phyloP scores from a whole-genome alignment of 1,140 invertebrate species.

The Yoshiicerus persimilis region DNA sequence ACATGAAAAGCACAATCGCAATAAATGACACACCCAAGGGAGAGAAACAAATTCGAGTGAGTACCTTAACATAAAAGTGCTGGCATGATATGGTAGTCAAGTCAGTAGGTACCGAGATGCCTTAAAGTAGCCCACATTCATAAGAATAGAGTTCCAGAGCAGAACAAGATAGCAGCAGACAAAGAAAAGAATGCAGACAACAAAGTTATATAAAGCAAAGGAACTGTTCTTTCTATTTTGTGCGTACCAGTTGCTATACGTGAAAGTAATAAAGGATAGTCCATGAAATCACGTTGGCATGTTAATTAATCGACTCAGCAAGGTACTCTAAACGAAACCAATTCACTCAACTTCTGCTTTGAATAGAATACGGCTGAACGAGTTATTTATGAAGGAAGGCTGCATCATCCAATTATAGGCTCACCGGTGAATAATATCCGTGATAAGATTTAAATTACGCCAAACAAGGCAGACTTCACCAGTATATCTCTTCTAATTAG shows the following conservation, averaged over 20 bases:
- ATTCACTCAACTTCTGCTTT: not conserved
- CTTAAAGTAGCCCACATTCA: too few species aligned
- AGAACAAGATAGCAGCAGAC: not conserved
- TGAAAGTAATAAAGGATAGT: not conserved
- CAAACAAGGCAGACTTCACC: not conserved
- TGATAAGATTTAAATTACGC: not conserved
- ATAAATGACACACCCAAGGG: not conserved
- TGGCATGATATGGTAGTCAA: too few species aligned
- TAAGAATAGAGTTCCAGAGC: too few species aligned
- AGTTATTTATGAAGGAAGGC: not conserved
- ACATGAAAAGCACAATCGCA: not conserved
- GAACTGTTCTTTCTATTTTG: not conserved
- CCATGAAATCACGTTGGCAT: slow-evolving; percentile 30
- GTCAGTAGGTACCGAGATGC: too few species aligned
- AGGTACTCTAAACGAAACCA: not conserved
- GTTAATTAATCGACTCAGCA: slow-evolving; percentile 35
- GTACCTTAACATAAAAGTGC: not conserved
- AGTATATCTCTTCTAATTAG: not conserved
- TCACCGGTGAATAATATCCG: not conserved
- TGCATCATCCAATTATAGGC: not conserved
- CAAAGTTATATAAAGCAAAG: not conserved
- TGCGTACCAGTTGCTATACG: too few species aligned
- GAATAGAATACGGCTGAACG: not conserved
- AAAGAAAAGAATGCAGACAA: not conserved
- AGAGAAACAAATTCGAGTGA: not conserved